These are phyloP conservation scores for Echeneis naucrates DNA, from an alignment of 2,797 vertebrate genomes.

Conservation along the genomic window DNA sequence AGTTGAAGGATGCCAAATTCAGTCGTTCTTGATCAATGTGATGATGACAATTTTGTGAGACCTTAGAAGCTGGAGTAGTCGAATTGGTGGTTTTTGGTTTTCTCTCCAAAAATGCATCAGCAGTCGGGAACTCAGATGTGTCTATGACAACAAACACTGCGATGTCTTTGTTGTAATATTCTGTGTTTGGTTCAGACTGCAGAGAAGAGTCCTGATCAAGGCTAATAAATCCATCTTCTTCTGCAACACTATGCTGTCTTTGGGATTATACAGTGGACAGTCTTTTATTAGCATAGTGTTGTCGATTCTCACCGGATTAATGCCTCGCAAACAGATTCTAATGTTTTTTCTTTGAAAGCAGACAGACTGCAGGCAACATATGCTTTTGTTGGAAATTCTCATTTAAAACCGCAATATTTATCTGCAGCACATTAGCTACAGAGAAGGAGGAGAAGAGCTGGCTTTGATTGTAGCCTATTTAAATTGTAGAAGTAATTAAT, in stretches of 20 bases:
- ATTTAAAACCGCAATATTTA: not conserved
- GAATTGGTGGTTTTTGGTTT: constrained; percentile 1
- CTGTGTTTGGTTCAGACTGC: constrained; percentile 3
- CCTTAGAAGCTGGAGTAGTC: not conserved
- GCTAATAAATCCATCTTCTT: not conserved
- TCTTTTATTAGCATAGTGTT: constrained; percentile 6
- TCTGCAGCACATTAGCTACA: not conserved
- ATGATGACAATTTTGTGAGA: not conserved
- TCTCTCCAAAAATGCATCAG: not conserved
- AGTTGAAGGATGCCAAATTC: not conserved
- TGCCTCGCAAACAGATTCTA: not conserved
- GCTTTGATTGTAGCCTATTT: not conserved
- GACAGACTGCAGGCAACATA: not conserved
- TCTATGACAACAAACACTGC: not conserved
- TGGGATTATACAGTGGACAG: not conserved
- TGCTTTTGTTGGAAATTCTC: not conserved
- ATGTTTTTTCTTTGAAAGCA: not conserved
- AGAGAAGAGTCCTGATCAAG: not conserved
- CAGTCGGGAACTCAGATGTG: not conserved
- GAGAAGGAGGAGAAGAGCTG: not conserved
- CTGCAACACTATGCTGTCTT: constrained; percentile 14
- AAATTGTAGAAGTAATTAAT: constrained; percentile 9
- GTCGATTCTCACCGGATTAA: not conserved
- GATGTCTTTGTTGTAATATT: constrained; percentile 9
- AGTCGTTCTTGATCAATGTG: not conserved